These are phyloP conservation scores for Clarias batrachus DNA, from an alignment of 2,113 vertebrate genomes.

Conservation along the genomic window DNA sequence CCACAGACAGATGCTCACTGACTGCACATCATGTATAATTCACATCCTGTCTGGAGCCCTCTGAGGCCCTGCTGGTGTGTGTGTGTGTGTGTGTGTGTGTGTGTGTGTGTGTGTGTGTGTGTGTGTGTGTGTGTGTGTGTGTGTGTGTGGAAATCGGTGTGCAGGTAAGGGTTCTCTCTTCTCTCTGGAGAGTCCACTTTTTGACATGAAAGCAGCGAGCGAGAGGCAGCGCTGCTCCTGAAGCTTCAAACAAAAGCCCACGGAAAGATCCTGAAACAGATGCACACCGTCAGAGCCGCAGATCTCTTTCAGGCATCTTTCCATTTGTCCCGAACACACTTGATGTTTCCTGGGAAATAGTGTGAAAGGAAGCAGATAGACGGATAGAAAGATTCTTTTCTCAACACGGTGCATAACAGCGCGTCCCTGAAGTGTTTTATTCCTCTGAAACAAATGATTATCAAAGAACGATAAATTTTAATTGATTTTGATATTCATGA, in stretches of 20 bases:
- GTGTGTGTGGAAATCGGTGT: constrained; percentile 19
- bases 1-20: constrained; percentile 1
- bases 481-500: background rate
- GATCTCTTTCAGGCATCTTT: background rate
- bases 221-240: constrained; percentile 4
- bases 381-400: too few relatives aligned
- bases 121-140: constrained; percentile 27
- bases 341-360: background rate
- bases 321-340: background rate
- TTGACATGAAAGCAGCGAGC: constrained; percentile 25
- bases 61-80: background rate
- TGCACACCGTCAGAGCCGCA: background rate
- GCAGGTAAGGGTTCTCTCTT: background rate
- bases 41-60: constrained; percentile 11
- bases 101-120: too few relatives aligned
- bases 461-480: background rate
- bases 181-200: constrained; percentile 33
- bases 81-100: constrained; percentile 15
- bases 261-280: background rate
- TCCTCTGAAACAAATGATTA: background rate
- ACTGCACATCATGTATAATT: constrained; percentile 35
- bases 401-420: background rate
- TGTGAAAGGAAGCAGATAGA: background rate
- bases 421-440: background rate
- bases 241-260: constrained; percentile 32